Evolutionary conservation across 1,140 invertebrate species (phyloP).

Genomic region (Alviniconcha marisindica): DNA sequence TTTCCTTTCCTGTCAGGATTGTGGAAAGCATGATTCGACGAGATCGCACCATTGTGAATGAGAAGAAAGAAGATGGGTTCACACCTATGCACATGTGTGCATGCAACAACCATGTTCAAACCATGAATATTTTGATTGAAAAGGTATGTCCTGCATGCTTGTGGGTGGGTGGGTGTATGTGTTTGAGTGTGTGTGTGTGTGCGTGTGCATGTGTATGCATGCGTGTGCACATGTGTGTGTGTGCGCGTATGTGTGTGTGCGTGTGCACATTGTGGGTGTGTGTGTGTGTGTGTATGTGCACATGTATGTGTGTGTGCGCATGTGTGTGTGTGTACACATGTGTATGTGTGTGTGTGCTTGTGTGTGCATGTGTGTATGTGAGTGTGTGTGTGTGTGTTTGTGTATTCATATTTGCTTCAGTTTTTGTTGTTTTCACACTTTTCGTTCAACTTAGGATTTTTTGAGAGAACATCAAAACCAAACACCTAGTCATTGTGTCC

Average conservation of each 20-base stretch:
- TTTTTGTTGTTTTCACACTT: too few relatives aligned
- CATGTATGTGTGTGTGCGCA: not conserved
- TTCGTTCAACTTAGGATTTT: too few relatives aligned
- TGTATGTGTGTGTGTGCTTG: too few relatives aligned
- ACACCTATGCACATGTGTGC: conserved; percentile 49
- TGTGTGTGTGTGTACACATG: not conserved
- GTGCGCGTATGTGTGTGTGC: not conserved
- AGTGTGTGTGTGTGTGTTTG: too few relatives aligned
- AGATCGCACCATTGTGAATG: conserved; percentile 28
- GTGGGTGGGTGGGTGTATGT: not conserved
- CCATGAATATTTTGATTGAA: conserved; percentile 35
- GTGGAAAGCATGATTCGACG: conserved; percentile 6
- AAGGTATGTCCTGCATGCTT: conserved; percentile 37
- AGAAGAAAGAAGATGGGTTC: conserved; percentile 47
- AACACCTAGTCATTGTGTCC: too few relatives aligned
- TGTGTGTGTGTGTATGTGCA: not conserved
- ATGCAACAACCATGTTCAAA: conserved; percentile 41
- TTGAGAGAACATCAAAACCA: too few relatives aligned
- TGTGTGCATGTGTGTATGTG: too few relatives aligned
- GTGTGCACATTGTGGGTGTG: not conserved
- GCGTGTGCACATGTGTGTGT: not conserved
- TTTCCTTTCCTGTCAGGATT: not conserved
- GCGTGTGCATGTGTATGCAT: not conserved
- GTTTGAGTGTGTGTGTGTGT: too few relatives aligned
- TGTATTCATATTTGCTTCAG: too few relatives aligned